Evolutionary conservation across 2,797 vertebrate genomes (phyloP), one percentile per base, ranked within the genome.

Genomic region (Adrianichthys oophorus): DNA sequence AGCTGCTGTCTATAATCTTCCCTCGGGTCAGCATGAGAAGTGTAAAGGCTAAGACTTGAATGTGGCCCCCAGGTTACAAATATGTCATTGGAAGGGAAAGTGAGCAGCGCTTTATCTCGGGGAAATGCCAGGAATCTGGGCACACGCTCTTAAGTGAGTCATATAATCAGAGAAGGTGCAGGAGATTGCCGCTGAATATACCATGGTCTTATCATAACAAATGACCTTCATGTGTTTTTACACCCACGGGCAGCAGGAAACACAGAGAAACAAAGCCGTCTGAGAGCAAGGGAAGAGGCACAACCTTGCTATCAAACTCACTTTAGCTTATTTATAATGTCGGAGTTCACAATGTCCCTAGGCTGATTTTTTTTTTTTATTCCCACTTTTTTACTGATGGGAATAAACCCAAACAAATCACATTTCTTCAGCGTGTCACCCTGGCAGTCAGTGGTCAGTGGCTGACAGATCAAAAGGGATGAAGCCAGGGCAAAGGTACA

Each of bases 351-450:
- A 58, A 8, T 32, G 79, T 79, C 78, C 17, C 50, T 48, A 12
- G 72, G 62, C 40, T 21, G 17, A 51, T 48, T 64, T 65, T 52
- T 56, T 48, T 54, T 51, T 71, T 59, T 17, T 13, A 13, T 13
- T 46, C 7, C 6, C 6, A 5, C 5, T 59, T 62, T 52, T 5
- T 42, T 5, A 65, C 52, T 73, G 53, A 73, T 72, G 70, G 66
- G 69, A 80, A 72, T 56, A 68, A 78, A 82, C 41, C 68, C 12
- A 78, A 80, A 87, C 75, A 82, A 86, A 88, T 87, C 70, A 71
- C 71, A 83, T 86, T 76, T 74, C 74, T 64, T 18, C 1, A 77
- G 71, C 52, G 14, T 62, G 62, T 76, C 71, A 67, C 78, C 72
- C 70, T 58, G 65, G 64, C 67, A 69, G 55, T 44, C 71, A 24